Evolutionary conservation across 2,888 invertebrate species (phyloP), one percentile per base, ranked within the genome.

Genomic region (Eumerus sabulonum): DNA sequence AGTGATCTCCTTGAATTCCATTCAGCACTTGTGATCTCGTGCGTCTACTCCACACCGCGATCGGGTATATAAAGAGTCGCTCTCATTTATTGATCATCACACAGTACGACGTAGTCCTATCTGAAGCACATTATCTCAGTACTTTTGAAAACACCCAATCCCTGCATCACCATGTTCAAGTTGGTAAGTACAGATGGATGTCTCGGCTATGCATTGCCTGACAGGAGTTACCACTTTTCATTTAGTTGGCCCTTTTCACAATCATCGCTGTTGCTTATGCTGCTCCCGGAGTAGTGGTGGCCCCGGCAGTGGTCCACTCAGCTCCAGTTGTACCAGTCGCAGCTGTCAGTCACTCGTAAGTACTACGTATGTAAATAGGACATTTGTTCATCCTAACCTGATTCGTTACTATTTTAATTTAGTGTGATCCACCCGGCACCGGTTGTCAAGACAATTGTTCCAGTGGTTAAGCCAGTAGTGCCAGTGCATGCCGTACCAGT

Each of bases 361-460:
- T 77, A 45, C n/a, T n/a, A n/a, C n/a, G n/a, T n/a, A 1, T 13
- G 48, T 35, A 12, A 40, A 9, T n/a, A 3, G 12, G 11, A 27
- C 19, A 16, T 4, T 47, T 45, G 12, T 35, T 1, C n/a, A 12
- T 51, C 27, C 1, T 14, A 18, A 40, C n/a, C n/a, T 40, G 18
- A 54, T 53, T 1, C n/a, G 12, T 50, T 35, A 51, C 45, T 36
- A 12, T 67, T 57, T 27, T 16, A 35, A 18, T 17, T 7, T 1
- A 73, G 71, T 19, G 57, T 88, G 19, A 82, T 89, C 83, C 90
- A 91, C 66, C 90, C 90, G 64, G 85, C 85, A 13, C 85, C 90
- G 42, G 84, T 87, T 18, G 83, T 83, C 9, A 87, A 85, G 83
- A 84, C 86, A 36, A 82, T 81, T 60, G 40, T 40, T 3, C 84